Evolutionary conservation across 2,888 invertebrate genomes (phyloP).

Genomic region (Venustoraphidia nigricollis): DNA sequence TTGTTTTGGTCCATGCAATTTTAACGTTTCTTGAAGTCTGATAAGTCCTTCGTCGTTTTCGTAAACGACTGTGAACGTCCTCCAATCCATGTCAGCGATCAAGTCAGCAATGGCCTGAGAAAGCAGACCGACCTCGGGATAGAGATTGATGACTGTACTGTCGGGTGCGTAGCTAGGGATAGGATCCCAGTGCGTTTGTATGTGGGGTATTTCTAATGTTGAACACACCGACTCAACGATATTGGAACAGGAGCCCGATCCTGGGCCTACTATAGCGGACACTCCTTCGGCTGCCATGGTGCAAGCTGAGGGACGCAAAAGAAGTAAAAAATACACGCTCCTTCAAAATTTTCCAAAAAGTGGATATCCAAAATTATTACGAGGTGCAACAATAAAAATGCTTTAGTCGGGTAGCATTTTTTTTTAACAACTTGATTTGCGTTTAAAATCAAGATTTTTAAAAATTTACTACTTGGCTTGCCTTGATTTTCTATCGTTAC

Average conservation of each 20-base stretch:
- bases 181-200: constrained; percentile 62
- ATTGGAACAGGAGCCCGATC: constrained; percentile 44
- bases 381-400: too few relatives aligned
- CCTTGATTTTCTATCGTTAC: too few relatives aligned
- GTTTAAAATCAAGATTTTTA: too few relatives aligned
- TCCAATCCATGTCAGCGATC: constrained; percentile 57
- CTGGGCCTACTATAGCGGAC: constrained; percentile 74
- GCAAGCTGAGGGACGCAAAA: constrained; percentile 34
- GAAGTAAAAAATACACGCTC: too few relatives aligned
- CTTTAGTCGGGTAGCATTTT: too few relatives aligned
- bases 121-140: constrained; percentile 51
- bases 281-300: constrained; percentile 43
- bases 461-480: too few relatives aligned
- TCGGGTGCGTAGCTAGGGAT: constrained; percentile 20
- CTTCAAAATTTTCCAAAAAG: too few relatives aligned
- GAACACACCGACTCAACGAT: constrained; percentile 76
- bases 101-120: constrained; percentile 51
- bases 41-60: constrained; percentile 61
- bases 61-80: constrained; percentile 61
- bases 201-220: constrained; percentile 70
- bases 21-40: constrained; percentile 63
- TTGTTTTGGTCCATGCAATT: constrained; percentile 45
- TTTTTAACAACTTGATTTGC: too few relatives aligned
- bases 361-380: too few relatives aligned
- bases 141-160: constrained; percentile 40